phyloP scores from a whole-genome alignment of 2,888 invertebrate genomes.

The Tipula vernalis region DNA sequence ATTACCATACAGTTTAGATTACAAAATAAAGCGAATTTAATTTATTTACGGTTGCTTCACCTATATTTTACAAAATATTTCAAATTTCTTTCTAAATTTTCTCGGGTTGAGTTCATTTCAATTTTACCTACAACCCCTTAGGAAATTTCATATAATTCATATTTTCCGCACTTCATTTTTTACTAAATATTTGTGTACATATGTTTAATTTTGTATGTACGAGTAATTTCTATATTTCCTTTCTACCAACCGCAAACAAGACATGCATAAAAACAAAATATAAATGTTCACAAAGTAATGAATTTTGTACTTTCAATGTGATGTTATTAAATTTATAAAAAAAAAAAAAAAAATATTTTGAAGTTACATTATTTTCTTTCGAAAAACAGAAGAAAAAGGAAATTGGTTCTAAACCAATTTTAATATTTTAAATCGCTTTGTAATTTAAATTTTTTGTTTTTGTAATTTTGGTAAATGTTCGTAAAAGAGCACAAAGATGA shows the following conservation, averaged over 20 bases:
- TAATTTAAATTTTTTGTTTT: not conserved
- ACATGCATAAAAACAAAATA: not conserved
- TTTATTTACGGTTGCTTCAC: no score
- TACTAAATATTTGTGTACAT: not conserved
- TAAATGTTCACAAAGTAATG: not conserved
- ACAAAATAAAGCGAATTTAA: no score
- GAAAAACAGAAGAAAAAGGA: not conserved
- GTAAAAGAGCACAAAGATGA: not conserved
- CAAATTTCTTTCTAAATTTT: no score
- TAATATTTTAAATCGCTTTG: not conserved
- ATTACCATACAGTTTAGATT: no score
- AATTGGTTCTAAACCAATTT: not conserved
- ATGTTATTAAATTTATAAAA: not conserved
- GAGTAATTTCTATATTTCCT: not conserved
- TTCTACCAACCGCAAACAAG: not conserved
- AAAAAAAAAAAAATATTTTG: not conserved
- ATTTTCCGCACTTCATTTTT: not conserved
- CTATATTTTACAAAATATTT: no score
- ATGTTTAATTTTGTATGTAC: not conserved
- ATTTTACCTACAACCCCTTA: not conserved
- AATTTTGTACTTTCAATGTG: not conserved
- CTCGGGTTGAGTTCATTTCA: no score
- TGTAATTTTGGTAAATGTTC: not conserved
- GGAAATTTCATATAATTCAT: not conserved
- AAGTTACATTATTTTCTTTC: not conserved